Base-by-base conservation (phyloP, 2,888 invertebrate species). In the Frankliniella intonsa region DNA sequence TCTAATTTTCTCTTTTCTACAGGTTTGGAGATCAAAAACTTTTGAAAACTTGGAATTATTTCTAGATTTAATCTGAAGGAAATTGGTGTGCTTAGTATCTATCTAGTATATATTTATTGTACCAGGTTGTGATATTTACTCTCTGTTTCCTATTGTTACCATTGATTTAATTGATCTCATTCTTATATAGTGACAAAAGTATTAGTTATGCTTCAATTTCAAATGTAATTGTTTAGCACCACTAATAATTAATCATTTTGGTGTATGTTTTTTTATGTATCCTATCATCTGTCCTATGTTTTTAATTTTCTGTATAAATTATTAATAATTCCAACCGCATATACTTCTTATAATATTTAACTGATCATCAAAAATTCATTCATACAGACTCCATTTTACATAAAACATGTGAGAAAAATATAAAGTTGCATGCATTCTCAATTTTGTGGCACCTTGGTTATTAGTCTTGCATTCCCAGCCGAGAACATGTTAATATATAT, bases 101-200 rank as follows among this genome's bases (percentile, higher is more conserved):
- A 38, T 38, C 38, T 3, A 38, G 2, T 38, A 38, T 38, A 10
- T 17, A 62, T 19, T 17, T 62, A n/a, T 62, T 62, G 62, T 62
- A 62, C n/a, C 0, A n/a, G 19, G n/a, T 11, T 62, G 62, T 62
- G 62, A 62, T 62, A 62, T 19, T 62, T 17, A 62, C 5, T 62
- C 51, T 51, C 55, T 62, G 62, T 62, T 62, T 62, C 62, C 62
- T 62, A 62, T n/a, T 62, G 62, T 62, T 62, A 62, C 62, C 62
- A 62, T 62, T 62, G 62, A 62, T 62, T 62, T 19, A 38, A 38
- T 38, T 62, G 62, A 62, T 62, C 62, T 62, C 62, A 62, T 62
- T 19, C 14, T 62, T 62, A 62, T 62, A 14, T 19, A 17, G 19
- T 62, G 38, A 38, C 38, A 10, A 62, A 17, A 14, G 62, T 62